Evolutionary conservation across 2,113 vertebrate genomes (phyloP).

Genomic region (Tachysurus vachellii): DNA sequence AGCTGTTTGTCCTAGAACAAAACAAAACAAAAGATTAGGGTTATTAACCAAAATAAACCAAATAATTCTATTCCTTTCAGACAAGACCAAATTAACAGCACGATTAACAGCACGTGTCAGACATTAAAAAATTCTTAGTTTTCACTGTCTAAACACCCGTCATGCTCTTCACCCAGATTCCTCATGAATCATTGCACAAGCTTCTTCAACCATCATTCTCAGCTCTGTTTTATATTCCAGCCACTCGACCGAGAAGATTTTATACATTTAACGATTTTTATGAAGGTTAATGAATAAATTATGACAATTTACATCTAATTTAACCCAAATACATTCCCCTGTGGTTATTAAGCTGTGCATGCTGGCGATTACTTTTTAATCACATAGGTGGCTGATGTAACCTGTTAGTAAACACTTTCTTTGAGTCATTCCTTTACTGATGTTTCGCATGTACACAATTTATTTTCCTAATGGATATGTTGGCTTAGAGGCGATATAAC

Average conservation of each 20-base stretch:
- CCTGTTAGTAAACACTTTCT: not conserved
- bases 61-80: not conserved
- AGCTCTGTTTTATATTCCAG: conserved; percentile 42
- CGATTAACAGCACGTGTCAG: not conserved
- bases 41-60: not conserved
- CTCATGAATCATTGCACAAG: not conserved
- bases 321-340: conserved; percentile 12
- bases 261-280: conserved; percentile 38
- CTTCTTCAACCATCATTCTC: not conserved
- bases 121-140: not conserved
- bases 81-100: not conserved
- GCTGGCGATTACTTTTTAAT: not conserved
- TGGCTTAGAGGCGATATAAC: too few species aligned
- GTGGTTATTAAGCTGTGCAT: not conserved
- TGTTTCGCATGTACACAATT: not conserved
- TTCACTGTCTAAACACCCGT: not conserved
- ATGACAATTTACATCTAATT: conserved; percentile 30
- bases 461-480: not conserved
- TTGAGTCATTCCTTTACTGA: not conserved
- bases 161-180: not conserved
- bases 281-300: conserved; percentile 44
- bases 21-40: not conserved
- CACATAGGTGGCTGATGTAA: conserved; percentile 19
- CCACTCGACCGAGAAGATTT: conserved; percentile 12
- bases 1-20: not conserved